Evolutionary conservation across 2,797 vertebrate genomes (phyloP), one percentile per base, ranked within the genome.

Genomic region (Valencia hispanica): DNA sequence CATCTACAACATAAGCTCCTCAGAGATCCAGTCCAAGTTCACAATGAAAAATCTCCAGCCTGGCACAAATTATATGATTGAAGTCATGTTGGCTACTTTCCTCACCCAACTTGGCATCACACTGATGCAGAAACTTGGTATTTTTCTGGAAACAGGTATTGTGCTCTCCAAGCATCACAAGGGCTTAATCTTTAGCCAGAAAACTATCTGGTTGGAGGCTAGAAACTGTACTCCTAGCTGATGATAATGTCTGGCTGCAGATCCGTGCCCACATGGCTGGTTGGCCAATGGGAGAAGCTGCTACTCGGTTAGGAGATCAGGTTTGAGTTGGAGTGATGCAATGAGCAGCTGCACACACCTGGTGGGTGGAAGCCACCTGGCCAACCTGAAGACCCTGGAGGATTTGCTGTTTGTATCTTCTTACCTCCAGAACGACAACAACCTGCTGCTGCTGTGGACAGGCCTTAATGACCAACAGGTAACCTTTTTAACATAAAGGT

Each of bases 401-500:
- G 96, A 97, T 85, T 87, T 87, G 61, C 7, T 63, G 10, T 97
- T 96, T 78, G 6, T 97, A 72, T 92, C 94, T 53, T 94, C 92
- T 17, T 87, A 95, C 86, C 93, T 97, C 30, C 90, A 90, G 74
- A 92, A 78, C 68, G 70, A 94, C 36, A 92, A 90, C 86, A 91
- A 92, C 82, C 75, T 96, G 83, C 89, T 96, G 86, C 94, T 97
- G 87, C 82, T 96, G 20, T 98, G 97, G 96, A 97, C 94, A 0
- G 95, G 95, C 72, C 95, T 98, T 79, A 97, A 92, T 80, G 95
- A 97, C 84, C 81, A 87, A 47, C 91, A 95, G 96, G 97, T 97
- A 83, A n/a, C 12, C n/a, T 50, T 32, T 68, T 57, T 4, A 15
- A 61, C 5, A 4, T 12, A 18, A 71, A 65, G 10, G 5, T n/a